phyloP scores from a whole-genome alignment of 1,140 invertebrate species.

The Drosophila gunungcola region DNA sequence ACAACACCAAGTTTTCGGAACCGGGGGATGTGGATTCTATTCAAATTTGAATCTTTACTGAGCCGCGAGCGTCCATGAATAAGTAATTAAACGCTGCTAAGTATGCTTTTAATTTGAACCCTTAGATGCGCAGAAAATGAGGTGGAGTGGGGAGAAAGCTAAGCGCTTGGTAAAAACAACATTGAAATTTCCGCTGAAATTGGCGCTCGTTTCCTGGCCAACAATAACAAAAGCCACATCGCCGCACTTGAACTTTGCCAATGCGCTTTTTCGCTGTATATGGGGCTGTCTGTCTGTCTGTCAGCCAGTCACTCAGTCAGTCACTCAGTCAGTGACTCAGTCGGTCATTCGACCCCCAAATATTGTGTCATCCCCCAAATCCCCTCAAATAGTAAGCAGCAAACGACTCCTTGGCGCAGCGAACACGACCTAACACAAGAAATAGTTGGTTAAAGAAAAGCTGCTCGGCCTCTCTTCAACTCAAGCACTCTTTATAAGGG shows the following conservation, averaged over 20 bases:
- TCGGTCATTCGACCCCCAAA: slow-evolving; percentile 21
- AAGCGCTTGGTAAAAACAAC: slow-evolving; percentile 40
- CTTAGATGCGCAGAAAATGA: slow-evolving; percentile 6
- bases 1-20: slow-evolving; percentile 21
- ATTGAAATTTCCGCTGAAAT: slow-evolving; percentile 45
- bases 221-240: slow-evolving; percentile 13
- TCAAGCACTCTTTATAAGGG: slow-evolving; percentile 2
- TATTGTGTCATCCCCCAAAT: slow-evolving; percentile 20
- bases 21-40: slow-evolving; percentile 1
- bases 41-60: slow-evolving; percentile 35
- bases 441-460: slow-evolving; percentile 55
- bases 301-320: slow-evolving; percentile 34
- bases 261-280: slow-evolving; percentile 59
- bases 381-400: slow-evolving; percentile 8
- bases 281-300: slow-evolving; percentile 40
- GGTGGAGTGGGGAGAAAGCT: slow-evolving; percentile 15
- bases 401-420: slow-evolving; percentile 15
- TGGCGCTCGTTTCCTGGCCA: slow-evolving; percentile 24
- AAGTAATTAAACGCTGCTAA: slow-evolving; percentile 75
- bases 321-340: slow-evolving; percentile 10
- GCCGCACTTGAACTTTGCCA: slow-evolving; percentile 59
- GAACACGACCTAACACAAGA: slow-evolving; percentile 76
- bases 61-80: slow-evolving; percentile 54
- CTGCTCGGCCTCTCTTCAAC: slow-evolving; percentile 43
- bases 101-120: slow-evolving; percentile 72